Evolutionary conservation across 2,888 invertebrate genomes (phyloP).

Genomic region (Synergus japonicus): DNA sequence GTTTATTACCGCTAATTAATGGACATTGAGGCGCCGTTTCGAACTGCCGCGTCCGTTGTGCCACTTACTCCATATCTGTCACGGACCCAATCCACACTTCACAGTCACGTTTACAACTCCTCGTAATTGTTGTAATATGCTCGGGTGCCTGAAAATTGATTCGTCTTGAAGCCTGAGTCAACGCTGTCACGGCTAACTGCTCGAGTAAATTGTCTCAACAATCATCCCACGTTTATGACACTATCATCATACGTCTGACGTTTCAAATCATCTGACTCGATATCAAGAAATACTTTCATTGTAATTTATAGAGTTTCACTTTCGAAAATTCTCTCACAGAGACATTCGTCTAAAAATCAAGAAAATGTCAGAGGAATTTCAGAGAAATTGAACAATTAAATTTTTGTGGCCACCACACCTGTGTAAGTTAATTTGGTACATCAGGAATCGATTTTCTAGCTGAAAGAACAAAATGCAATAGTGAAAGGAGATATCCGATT

Average conservation of each 20-base stretch:
- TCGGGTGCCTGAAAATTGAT: conserved; percentile 64
- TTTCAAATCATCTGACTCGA: background rate
- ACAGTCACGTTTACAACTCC: conserved; percentile 67
- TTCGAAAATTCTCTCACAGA: background rate
- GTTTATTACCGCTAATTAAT: conserved; percentile 70
- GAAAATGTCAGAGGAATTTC: too few species aligned
- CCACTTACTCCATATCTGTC: conserved; percentile 67
- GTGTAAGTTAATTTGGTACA: background rate
- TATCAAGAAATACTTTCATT: background rate
- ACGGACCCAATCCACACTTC: conserved; percentile 63
- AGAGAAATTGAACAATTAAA: too few species aligned
- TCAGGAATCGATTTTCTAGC: background rate
- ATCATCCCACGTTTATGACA: conserved; percentile 18
- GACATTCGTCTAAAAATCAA: too few species aligned
- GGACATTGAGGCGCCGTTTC: conserved; percentile 60
- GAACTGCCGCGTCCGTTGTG: conserved; percentile 54
- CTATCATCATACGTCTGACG: background rate
- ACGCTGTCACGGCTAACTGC: conserved; percentile 41
- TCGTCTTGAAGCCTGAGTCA: conserved; percentile 58
- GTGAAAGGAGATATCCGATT: conserved; percentile 7
- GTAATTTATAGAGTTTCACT: background rate
- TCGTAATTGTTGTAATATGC: conserved; percentile 60
- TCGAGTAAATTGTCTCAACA: conserved; percentile 38
- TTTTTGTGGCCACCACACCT: too few species aligned
- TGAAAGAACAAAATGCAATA: background rate